Conservation (phyloP, 2,888 invertebrate genomes). For the Eubasilissa splendida region DNA sequence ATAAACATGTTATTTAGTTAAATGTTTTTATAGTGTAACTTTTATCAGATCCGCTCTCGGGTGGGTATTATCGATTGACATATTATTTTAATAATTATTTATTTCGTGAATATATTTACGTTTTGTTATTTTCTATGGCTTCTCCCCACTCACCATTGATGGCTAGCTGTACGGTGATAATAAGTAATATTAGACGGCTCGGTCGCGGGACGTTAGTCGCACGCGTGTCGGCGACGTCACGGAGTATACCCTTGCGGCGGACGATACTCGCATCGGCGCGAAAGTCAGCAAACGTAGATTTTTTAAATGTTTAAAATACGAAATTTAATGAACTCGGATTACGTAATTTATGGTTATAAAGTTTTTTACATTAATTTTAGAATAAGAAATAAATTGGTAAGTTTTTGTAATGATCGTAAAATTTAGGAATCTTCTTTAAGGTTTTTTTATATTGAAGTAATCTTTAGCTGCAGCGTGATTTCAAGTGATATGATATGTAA, state of each 20-base stretch:
- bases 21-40: conserved; percentile 48
- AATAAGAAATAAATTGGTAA: conserved; percentile 9
- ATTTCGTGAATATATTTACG: conserved; percentile 1
- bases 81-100: conserved; percentile 21
- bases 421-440: conserved; percentile 42
- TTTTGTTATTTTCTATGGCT: conserved; percentile 37
- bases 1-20: conserved; percentile 54
- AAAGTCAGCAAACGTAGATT: conserved; percentile 30
- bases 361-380: conserved; percentile 15
- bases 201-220: not conserved
- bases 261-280: not conserved
- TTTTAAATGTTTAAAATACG: conserved; percentile 17
- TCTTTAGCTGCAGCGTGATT: conserved; percentile 56
- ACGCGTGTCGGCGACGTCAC: not conserved
- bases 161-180: conserved; percentile 58
- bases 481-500: conserved; percentile 57
- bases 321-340: conserved; percentile 17
- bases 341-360: conserved; percentile 25
- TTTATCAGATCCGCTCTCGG: not conserved
- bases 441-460: conserved; percentile 56
- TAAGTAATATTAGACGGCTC: conserved; percentile 51
- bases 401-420: conserved; percentile 55
- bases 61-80: conserved; percentile 33
- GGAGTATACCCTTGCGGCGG: no score
- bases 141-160: conserved; percentile 38